Evolutionary conservation across 1,140 invertebrate genomes (phyloP), one percentile per base, ranked within the genome.

Genomic region (Zeugodacus cucurbitae): DNA sequence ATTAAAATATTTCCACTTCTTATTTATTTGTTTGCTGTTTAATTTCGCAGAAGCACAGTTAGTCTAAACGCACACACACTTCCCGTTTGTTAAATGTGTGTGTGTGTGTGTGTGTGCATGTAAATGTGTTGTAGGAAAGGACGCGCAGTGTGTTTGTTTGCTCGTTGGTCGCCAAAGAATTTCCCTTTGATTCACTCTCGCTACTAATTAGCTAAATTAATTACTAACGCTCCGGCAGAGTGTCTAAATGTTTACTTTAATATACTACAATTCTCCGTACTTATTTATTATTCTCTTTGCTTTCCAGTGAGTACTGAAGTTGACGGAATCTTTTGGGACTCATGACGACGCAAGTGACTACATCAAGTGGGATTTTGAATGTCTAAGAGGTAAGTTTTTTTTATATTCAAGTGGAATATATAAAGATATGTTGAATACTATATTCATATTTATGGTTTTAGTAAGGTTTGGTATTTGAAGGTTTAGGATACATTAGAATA

Each of bases 1-100:
- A 92, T 92, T 91, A 92, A 92, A 92, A 92, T 91, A 92, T 90
- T 92, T 92, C 91, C 67, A 89, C 87, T 88, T 82, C 88, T 88
- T 86, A 78, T 92, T 91, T 90, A 90, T 91, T 90, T 90, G 89
- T 90, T 89, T 89, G 85, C 59, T 89, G 85, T 74, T 89, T 89
- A 74, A 88, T 70, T 88, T 87, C 89, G 78, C 78, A 64, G 86
- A 87, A 87, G 86, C 26, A 37, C 20, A 62, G 37, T 29, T 32
- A 37, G 32, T 37, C 34, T 48, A 78, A 78, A 37, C 37, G 22
- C 34, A 82, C 74, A 17, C 67, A 82, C 22, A 82, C n/a, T 22
- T 22, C 20, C 74, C 22, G 26, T 62, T n/a, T 62, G n/a, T 62
- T 62, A 54, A 54, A 11, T 54, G 48, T 17, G 37, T 41, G n/a